phyloP scores from a whole-genome alignment of 92 coral and sea anemone genomes.

The Porites evermanni region DNA sequence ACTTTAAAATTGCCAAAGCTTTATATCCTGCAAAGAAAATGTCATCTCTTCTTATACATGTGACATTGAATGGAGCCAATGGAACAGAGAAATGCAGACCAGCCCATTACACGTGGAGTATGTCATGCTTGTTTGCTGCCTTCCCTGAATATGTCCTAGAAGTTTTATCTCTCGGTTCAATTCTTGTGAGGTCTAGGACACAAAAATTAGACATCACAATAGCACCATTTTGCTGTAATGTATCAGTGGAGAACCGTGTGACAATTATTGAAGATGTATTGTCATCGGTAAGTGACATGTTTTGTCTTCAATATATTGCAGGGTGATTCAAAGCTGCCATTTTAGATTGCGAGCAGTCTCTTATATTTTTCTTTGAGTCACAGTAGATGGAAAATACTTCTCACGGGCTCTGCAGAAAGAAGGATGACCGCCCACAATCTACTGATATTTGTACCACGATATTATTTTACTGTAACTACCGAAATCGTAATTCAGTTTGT shows the following conservation, averaged over 20 bases:
- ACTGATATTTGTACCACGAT: no score
- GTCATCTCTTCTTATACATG: conserved; percentile 12
- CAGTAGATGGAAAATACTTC: no score
- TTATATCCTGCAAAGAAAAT: conserved; percentile 21
- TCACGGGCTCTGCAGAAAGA: no score
- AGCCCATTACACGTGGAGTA: conserved; percentile 17
- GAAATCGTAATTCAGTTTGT: no score
- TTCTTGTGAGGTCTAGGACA: conserved; percentile 1
- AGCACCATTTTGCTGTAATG: conserved; percentile 26
- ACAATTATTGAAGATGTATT: not conserved
- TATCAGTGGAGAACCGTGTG: not conserved
- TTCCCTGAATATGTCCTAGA: not conserved
- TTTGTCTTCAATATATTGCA: no score
- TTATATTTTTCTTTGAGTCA: no score
- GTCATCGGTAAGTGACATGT: not conserved
- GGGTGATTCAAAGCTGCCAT: no score
- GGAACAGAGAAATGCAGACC: conserved; percentile 1
- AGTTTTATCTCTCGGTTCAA: conserved; percentile 12
- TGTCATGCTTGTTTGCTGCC: conserved; percentile 17
- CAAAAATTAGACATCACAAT: conserved; percentile 20
- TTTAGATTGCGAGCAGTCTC: no score
- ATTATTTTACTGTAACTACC: no score
- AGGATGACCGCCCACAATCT: no score
- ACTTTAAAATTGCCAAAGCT: conserved; percentile 6
- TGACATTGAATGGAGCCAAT: not conserved